Base-by-base conservation (phyloP, 2,797 vertebrate species). In the Coilia nasus region DNA sequence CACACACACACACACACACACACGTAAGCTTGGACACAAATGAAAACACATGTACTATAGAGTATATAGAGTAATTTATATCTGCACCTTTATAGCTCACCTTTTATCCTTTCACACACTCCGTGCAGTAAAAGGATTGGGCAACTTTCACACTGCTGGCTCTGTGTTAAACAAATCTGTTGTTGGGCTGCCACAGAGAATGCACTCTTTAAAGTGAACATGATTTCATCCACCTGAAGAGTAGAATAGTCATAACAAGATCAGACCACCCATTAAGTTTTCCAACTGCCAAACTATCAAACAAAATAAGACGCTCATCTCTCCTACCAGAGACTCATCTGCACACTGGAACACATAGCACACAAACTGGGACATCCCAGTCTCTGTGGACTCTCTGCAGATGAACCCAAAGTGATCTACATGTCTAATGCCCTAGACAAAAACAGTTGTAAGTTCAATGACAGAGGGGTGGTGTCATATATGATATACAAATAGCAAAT, bases 361-460 rank as follows among this genome's bases (percentile, higher is more conserved):
- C 87, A 99, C 97, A 82, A 98, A 99, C 89, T 97, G 97, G 87
- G 97, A 97, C 90, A 94, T 97, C 46, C 97, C 96, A 21, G 95
- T 94, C 56, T 96, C 96, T 21, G 96, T 96, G 0, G 96, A 95
- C 90, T 99, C 98, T 88, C 98, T 97, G 94, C 98, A 99, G 93
- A 99, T 99, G 91, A 99, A 99, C 81, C 98, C 98, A 84, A 99
- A 99, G 92, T 99, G 98, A 95, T 99, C 98, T 92, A 98, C 98
- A 0, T 99, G 97, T 87, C 94, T 95, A 91, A 99, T 98, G 88
- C 98, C 98, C 98, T 99, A 88, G 1, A 81, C 17, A 85, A 47
- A 82, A 1, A 84, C 4, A 83, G 0, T 85, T 21, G 41, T 12
- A 31, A 1, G 15, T 21, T 75, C 0, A 75, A 2, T n/a, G 14